phyloP scores from a whole-genome alignment of 23 tunicate genomes.

The Aplidium turbinatum region DNA sequence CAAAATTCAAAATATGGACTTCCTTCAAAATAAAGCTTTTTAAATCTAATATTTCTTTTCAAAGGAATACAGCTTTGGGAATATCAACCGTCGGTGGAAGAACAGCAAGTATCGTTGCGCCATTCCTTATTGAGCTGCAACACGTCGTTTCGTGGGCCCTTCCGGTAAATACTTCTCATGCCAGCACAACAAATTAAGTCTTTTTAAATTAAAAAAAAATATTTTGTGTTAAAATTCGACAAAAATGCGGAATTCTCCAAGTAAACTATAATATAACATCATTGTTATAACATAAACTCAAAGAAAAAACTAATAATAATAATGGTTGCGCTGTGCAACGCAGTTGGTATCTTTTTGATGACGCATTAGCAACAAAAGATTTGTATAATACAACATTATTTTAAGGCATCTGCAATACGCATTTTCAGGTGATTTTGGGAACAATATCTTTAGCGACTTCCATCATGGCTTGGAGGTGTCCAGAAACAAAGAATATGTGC shows the following conservation, averaged over 20 bases:
- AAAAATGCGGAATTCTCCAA: no score
- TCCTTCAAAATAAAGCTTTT: no score
- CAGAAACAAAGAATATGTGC: conserved; percentile 50
- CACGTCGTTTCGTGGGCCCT: conserved; percentile 31
- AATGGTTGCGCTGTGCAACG: no score
- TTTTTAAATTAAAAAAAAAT: background rate
- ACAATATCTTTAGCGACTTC: conserved; percentile 14
- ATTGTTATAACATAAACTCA: background rate
- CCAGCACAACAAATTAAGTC: background rate
- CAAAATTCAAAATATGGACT: no score
- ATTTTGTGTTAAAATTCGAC: background rate
- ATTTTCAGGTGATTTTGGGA: conserved; percentile 43
- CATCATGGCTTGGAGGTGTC: conserved; percentile 34
- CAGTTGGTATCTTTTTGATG: no score
- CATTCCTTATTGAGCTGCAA: conserved; percentile 46
- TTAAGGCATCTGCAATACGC: background rate
- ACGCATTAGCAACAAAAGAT: no score
- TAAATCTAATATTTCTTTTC: conserved; percentile 1
- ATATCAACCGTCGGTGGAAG: conserved; percentile 55
- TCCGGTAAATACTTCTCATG: conserved; percentile 42
- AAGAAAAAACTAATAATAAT: no score
- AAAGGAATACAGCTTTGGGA: conserved; percentile 61
- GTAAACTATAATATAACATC: no score
- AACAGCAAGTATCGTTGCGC: conserved; percentile 51
- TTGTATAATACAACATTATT: no score